Evolutionary conservation across 1,140 invertebrate genomes (phyloP).

Genomic region (Drosophila lini): DNA sequence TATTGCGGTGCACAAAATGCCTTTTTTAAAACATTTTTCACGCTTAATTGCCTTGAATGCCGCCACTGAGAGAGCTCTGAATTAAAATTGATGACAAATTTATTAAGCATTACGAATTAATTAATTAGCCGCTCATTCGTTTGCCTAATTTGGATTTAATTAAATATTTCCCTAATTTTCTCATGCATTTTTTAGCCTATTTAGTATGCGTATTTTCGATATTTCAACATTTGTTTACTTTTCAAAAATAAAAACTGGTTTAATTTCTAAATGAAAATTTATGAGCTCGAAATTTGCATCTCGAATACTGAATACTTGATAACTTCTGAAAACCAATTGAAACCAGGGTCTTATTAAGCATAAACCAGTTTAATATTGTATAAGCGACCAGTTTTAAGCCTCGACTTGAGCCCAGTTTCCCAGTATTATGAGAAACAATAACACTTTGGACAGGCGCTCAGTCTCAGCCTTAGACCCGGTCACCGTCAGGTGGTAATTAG

Average conservation of each 20-base stretch:
- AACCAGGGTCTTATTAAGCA: conserved; percentile 22
- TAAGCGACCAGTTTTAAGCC: conserved; percentile 11
- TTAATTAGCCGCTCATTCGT: conserved; percentile 70
- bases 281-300: conserved; percentile 54
- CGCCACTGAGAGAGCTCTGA: conserved; percentile 6
- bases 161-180: conserved; percentile 41
- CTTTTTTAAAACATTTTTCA: conserved; percentile 38
- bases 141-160: conserved; percentile 67
- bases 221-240: conserved; percentile 8
- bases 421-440: conserved; percentile 15
- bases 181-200: conserved; percentile 9
- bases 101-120: conserved; percentile 71
- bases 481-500: conserved; percentile 45
- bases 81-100: conserved; percentile 71
- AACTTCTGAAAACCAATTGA: conserved; percentile 37
- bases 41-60: conserved; percentile 28
- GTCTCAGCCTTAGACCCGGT: not conserved
- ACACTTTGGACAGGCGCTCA: conserved; percentile 3
- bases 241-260: conserved; percentile 23
- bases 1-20: conserved; percentile 17
- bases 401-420: conserved; percentile 6
- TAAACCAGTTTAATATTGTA: conserved; percentile 22
- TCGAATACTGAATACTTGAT: conserved; percentile 35
- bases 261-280: conserved; percentile 39
- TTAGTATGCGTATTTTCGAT: conserved; percentile 13